These are phyloP conservation scores for Epinephelus cyanopodus DNA, from an alignment of 2,113 vertebrate genomes.

Conservation along the genomic window DNA sequence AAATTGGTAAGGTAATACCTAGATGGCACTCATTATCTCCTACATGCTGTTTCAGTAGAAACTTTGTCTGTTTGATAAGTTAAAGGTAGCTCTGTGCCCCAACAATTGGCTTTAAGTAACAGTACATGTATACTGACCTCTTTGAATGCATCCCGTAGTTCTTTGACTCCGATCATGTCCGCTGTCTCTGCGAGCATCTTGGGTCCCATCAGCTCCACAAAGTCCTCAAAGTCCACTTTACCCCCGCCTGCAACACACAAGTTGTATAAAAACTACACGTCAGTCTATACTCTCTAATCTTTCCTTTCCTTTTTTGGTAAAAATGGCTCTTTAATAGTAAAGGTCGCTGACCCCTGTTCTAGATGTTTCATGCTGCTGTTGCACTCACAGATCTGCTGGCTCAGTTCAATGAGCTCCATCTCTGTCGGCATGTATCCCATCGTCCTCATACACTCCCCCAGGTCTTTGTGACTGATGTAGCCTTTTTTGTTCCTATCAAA, in stretches of 20 bases:
- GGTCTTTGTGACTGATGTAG: conserved; percentile 89
- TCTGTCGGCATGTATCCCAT: conserved; percentile 98
- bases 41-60: background rate
- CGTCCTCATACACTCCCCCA: conserved; percentile 91
- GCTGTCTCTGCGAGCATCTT: conserved; percentile 96
- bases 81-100: no score
- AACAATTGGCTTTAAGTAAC: background rate
- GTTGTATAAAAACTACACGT: background rate
- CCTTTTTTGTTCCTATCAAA: conserved; percentile 92
- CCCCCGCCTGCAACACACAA: conserved; percentile 85
- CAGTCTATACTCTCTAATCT: background rate
- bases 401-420: conserved; percentile 91
- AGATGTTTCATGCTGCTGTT: background rate
- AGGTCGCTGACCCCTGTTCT: no score
- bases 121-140: conserved; percentile 84
- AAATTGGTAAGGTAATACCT: no score
- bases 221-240: conserved; percentile 92
- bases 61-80: background rate
- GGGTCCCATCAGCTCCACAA: conserved; percentile 93
- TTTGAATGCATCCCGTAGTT: conserved; percentile 89
- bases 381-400: conserved; percentile 89
- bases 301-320: no score
- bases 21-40: no score
- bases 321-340: no score
- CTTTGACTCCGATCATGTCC: conserved; percentile 94